Percentiles rank a stretch among this genome's conserved stretches.
These are phyloP conservation scores for Sipha maydis DNA, from an alignment of 2,888 invertebrate genomes.

Conservation along the genomic window DNA sequence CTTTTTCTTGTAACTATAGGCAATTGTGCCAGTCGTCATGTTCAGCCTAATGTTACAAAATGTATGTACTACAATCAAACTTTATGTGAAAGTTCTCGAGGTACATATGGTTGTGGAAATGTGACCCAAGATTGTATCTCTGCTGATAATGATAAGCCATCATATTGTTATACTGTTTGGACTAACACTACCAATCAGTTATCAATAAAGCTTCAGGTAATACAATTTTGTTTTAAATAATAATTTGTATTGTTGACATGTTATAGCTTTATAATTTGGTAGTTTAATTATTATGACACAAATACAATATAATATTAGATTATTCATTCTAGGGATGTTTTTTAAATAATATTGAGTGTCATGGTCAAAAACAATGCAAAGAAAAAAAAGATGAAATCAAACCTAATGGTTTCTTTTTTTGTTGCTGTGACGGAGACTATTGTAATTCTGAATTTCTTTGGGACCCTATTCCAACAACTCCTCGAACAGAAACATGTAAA, in stretches of 20 bases:
- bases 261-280: no score
- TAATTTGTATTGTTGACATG: no score
- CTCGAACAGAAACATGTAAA: slow-evolving; percentile 68
- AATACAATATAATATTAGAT: no score
- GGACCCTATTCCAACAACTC: slow-evolving; percentile 74
- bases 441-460: slow-evolving; percentile 85
- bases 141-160: slow-evolving; percentile 77
- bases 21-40: slow-evolving; percentile 60
- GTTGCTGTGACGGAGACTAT: slow-evolving; percentile 87
- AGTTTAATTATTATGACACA: no score
- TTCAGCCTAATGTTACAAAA: slow-evolving; percentile 68
- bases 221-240: not conserved
- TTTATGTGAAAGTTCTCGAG: slow-evolving; percentile 69
- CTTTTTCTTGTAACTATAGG: slow-evolving; percentile 19
- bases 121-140: slow-evolving; percentile 75
- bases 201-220: slow-evolving; percentile 34
- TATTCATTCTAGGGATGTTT: slow-evolving; percentile 61
- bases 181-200: slow-evolving; percentile 70
- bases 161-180: slow-evolving; percentile 89
- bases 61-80: slow-evolving; percentile 79
- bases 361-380: slow-evolving; percentile 57
- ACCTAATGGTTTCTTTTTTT: slow-evolving; percentile 76
- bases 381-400: slow-evolving; percentile 48
- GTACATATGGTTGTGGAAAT: slow-evolving; percentile 68
- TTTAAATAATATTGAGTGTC: slow-evolving; percentile 50